Conservation (phyloP, 1,140 invertebrate species). For the Drosophila subobscura region DNA sequence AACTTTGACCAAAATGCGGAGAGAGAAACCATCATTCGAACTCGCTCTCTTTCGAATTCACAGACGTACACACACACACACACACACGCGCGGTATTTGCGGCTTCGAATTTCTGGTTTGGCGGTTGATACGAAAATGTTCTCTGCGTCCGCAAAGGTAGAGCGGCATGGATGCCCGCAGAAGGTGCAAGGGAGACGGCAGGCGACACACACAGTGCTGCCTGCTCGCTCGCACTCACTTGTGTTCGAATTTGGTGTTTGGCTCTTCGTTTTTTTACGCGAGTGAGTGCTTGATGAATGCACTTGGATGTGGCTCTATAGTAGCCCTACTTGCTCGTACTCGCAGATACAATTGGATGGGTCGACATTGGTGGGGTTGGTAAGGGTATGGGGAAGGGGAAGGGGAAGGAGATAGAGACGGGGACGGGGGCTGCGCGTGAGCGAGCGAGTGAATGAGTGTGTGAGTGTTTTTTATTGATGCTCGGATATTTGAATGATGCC, state of each 20-base stretch:
- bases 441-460: constrained; percentile 25
- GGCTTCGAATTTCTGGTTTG: constrained; percentile 63
- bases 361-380: constrained; percentile 27
- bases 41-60: constrained; percentile 67
- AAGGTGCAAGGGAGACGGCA: constrained; percentile 50
- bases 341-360: constrained; percentile 78
- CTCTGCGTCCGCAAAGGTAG: constrained; percentile 70
- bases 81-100: constrained; percentile 50
- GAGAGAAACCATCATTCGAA: constrained; percentile 52
- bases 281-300: constrained; percentile 54
- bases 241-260: constrained; percentile 45
- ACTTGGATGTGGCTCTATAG: constrained; percentile 46
- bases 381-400: constrained; percentile 26
- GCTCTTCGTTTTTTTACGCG: constrained; percentile 41
- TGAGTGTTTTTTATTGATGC: constrained; percentile 83
- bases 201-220: constrained; percentile 37
- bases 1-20: constrained; percentile 53
- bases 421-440: not conserved
- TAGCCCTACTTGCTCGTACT: constrained; percentile 70
- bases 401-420: constrained; percentile 25
- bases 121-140: constrained; percentile 52
- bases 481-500: constrained; percentile 84
- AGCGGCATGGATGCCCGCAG: not conserved
- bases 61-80: constrained; percentile 36
- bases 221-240: constrained; percentile 45